Base-by-base conservation (phyloP, 30 jellyfish, hydroid and myxozoan genomes). In the Rhopilema esculentum region DNA sequence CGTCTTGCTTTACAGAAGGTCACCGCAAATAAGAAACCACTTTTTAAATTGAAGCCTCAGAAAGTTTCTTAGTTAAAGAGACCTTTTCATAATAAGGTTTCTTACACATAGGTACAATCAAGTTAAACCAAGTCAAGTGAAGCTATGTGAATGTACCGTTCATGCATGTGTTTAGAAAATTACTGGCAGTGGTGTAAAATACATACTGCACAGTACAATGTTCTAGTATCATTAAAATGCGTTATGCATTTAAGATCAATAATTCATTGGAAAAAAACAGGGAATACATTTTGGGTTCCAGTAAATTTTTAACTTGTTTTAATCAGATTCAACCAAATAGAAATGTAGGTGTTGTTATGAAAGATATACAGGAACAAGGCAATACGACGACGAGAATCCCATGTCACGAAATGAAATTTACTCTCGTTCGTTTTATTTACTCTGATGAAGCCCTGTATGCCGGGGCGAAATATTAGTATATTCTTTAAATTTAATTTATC, bases 11-110 rank as follows among this genome's bases (percentile, higher is more conserved):
- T 69, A 69, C 79, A 69, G 79, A 8, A 69, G 50, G 79, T 69
- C 24, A 49, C 79, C 79, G 79, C 79, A 27, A 17, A 21, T 69
- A 17, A 64, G 74, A 64, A 64, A 17, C 74, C 19, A 64, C 74
- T 64, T 64, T 69, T 69, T 69, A 27, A 69, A 69, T 69, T 69
- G 79, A 69, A 20, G 79, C 79, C 79, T 69, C 79, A 69, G 50
- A 69, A 22, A 64, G 57, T 40, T 40, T 40, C 57, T 40, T 40
- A 40, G 6, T 40, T 40, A 40, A 40, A 40, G 57, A 40, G 57
- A 40, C 57, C 12, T 40, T 40, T 40, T 40, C 57, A 40, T 40
- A 40, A n/a, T n/a, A n/a, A n/a, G 6, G 79, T 16, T 69, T 8
- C 79, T 69, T 69, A 69, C 18, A 21, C 33, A 69, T 21, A 69